A percentile compares a stretch with the other conserved stretches of the same genome.
phyloP scores from a whole-genome alignment of 2,888 invertebrate genomes.

The Tetragonisca angustula region DNA sequence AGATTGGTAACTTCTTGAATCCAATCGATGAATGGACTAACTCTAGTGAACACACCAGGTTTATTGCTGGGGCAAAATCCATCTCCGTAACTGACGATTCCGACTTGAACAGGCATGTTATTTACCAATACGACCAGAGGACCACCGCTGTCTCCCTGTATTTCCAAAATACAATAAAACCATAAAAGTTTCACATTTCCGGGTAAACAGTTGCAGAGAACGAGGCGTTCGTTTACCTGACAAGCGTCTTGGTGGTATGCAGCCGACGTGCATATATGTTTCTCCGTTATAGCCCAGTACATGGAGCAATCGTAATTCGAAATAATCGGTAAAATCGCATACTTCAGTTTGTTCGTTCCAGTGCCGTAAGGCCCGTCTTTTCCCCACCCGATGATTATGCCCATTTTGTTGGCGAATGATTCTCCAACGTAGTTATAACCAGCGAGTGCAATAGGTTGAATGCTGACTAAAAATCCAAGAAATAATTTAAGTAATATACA shows the following conservation, averaged over 20 bases:
- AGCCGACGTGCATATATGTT: conserved; percentile 67
- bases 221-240: conserved; percentile 50
- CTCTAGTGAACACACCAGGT: conserved; percentile 68
- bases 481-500: background rate
- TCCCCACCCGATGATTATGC: conserved; percentile 70
- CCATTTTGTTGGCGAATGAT: conserved; percentile 22
- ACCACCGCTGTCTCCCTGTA: conserved; percentile 74
- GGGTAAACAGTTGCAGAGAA: background rate
- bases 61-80: conserved; percentile 62
- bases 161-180: background rate
- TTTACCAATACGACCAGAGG: conserved; percentile 62
- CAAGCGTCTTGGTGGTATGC: conserved; percentile 63
- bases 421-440: background rate
- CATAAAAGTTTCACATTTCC: background rate
- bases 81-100: conserved; percentile 74
- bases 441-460: conserved; percentile 64
- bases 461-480: conserved; percentile 48
- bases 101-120: conserved; percentile 64
- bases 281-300: conserved; percentile 56
- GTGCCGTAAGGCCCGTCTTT: conserved; percentile 12
- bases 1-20: conserved; percentile 52
- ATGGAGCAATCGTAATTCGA: conserved; percentile 48
- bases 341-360: conserved; percentile 59
- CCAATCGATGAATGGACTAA: conserved; percentile 61
- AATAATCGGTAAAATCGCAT: conserved; percentile 60